Evolutionary conservation across 2,797 vertebrate genomes (phyloP), one percentile per base, ranked within the genome.

Genomic region (Lemur catta): DNA sequence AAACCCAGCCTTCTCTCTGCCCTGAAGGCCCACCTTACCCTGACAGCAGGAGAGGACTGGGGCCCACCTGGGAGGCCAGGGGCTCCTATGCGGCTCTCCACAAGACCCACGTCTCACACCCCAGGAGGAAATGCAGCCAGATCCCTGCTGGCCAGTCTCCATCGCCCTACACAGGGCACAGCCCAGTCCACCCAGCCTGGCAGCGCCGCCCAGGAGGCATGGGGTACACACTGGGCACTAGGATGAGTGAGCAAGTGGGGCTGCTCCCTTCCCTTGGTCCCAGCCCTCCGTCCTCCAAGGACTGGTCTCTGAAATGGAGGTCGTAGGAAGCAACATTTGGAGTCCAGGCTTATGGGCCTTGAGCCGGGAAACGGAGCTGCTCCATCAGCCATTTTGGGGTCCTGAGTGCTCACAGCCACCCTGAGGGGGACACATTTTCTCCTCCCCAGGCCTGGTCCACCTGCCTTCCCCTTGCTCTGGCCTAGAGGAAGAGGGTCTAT

Each of bases 101-200:
- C 46, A 26, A 80, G 74, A 43, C 26, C 71, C 35, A 26, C 20
- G 80, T 35, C 38, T 48, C 0, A 33, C 85, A n/a, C 7, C 43
- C 28, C 28, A 24, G 13, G n/a, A 22, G 43, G 35, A 63, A 65
- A 65, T 59, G 59, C 65, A 28, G 20, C 30, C 7, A 18, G 38
- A 48, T 4, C 15, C 79, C n/a, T 22, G 46, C 38, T 18, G 46
- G 43, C 15, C n/a, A 6, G 55, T 18, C n/a, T 87, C 55, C 57
- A 18, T 33, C 38, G 1, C 46, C n/a, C 28, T 28, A 0, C n/a
- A 12, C 20, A 13, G 9, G 0, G 14, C 35, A 6, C 15, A 1
- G 12, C 12, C 43, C 30, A 20, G 55, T 7, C 3, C 9, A 6
- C 20, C 20, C 13, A 30, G 9, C 14, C 50, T 30, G 74, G 38